Evolutionary conservation across 2,797 vertebrate genomes (phyloP).

Genomic region (Macropus fuliginosus): DNA sequence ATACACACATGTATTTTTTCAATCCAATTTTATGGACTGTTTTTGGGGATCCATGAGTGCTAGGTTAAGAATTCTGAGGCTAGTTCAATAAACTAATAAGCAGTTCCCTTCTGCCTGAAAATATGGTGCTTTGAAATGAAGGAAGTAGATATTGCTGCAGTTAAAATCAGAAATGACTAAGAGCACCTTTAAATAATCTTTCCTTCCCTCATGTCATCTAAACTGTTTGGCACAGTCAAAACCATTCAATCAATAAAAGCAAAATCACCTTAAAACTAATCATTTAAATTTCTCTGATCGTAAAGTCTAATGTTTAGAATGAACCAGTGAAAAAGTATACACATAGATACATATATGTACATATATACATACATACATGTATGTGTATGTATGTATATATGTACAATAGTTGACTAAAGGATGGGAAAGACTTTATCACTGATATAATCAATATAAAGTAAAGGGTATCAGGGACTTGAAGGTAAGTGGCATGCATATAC

Average conservation of each 20-base stretch:
- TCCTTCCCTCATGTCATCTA: background rate
- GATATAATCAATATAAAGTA: constrained; percentile 22
- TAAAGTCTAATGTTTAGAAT: background rate
- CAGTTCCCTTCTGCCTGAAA: constrained; percentile 36
- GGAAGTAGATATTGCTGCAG: background rate
- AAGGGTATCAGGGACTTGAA: background rate
- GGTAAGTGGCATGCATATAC: background rate
- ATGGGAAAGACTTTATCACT: background rate
- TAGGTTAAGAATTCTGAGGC: background rate
- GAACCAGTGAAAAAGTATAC: background rate
- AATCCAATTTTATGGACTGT: background rate
- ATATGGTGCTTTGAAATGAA: constrained; percentile 34
- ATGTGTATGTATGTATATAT: too few species aligned
- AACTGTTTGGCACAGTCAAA: constrained; percentile 35
- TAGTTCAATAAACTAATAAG: constrained; percentile 16
- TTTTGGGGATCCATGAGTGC: background rate
- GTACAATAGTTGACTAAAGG: constrained; percentile 8
- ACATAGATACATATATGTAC: background rate
- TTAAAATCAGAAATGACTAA: background rate
- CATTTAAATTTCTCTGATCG: constrained; percentile 19
- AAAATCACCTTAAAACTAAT: constrained; percentile 4
- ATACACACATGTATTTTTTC: background rate
- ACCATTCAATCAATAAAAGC: background rate
- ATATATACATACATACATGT: too few species aligned
- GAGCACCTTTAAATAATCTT: background rate